phyloP scores from a whole-genome alignment of 2,797 vertebrate genomes.

The Pangasius djambal region DNA sequence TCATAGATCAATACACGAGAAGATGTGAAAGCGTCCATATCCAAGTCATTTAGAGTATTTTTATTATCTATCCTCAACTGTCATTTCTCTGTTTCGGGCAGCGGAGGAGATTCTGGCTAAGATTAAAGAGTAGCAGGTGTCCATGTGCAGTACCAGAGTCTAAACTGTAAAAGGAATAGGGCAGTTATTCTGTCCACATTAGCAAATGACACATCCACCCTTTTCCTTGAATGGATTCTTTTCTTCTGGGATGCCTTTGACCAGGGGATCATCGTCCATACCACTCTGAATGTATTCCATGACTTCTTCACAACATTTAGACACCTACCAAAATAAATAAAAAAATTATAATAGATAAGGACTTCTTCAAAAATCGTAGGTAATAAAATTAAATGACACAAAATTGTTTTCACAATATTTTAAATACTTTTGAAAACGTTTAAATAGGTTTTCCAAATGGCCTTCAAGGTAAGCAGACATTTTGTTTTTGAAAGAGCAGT shows the following conservation, averaged over 20 bases:
- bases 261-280: conserved; percentile 87
- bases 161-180: conserved; percentile 64
- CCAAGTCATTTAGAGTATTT: conserved; percentile 53
- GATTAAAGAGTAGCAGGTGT: conserved; percentile 58
- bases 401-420: background rate
- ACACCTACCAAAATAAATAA: conserved; percentile 77
- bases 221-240: conserved; percentile 99
- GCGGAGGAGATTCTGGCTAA: conserved; percentile 61
- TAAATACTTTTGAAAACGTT: background rate
- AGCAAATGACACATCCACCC: conserved; percentile 92
- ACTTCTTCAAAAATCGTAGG: background rate
- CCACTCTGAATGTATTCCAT: conserved; percentile 90
- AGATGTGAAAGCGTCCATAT: conserved; percentile 52
- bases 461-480: background rate
- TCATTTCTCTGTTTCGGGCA: conserved; percentile 60
- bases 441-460: background rate
- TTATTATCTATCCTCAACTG: conserved; percentile 56
- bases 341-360: background rate
- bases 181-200: conserved; percentile 68
- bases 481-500: background rate
- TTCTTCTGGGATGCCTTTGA: conserved; percentile 95
- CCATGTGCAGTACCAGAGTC: conserved; percentile 60
- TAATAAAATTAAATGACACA: background rate
- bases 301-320: conserved; percentile 95
- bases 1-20: conserved; percentile 56